Evolutionary conservation across 2,888 invertebrate species (phyloP), one percentile per base, ranked within the genome.

Genomic region (Pollenia angustigena): DNA sequence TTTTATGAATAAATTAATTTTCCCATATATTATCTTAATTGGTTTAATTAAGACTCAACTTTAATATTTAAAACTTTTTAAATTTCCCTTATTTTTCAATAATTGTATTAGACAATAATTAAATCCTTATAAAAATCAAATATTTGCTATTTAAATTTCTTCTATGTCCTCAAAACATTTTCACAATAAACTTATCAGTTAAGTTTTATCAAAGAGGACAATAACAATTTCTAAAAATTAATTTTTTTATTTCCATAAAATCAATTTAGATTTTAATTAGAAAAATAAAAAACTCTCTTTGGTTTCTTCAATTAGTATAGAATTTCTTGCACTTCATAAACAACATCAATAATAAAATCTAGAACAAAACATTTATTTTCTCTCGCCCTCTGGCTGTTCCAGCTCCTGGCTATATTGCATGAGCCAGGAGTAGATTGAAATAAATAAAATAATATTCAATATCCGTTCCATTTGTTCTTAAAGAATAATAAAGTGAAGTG

Each of bases 251-350:
- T 62, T 62, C 18, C 48, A 60, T 74, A 14, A 8, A 60, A 74
- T 40, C 60, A 60, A 18, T 62, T 74, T 50, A 14, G 11, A 40
- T 42, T 74, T 50, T 14, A 62, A 74, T 74, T 50, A 18, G 1
- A 18, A 75, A 75, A 1, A 32, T 32, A 7, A 14, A 14, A 62
- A 62, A 52, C 23, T 62, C 42, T 42, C 16, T 50, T 75, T 50
- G 50, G 50, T 62, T 75, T 62, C 60, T 50, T 18, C 62, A 60
- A 75, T 75, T 62, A 62, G 58, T 23, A 46, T 14, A 40, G 32
- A 48, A 48, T 74, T 48, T 74, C 11, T 46, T 1, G 42, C 42
- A 62, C 62, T 62, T 8, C 48, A 74, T 14, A 40, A 50, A 40
- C 10, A 12, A 50, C 16, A 42, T 75, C 62, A 60, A 75, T 75